Base-by-base conservation (phyloP, 1,140 invertebrate genomes). In the Nymphalis io region DNA sequence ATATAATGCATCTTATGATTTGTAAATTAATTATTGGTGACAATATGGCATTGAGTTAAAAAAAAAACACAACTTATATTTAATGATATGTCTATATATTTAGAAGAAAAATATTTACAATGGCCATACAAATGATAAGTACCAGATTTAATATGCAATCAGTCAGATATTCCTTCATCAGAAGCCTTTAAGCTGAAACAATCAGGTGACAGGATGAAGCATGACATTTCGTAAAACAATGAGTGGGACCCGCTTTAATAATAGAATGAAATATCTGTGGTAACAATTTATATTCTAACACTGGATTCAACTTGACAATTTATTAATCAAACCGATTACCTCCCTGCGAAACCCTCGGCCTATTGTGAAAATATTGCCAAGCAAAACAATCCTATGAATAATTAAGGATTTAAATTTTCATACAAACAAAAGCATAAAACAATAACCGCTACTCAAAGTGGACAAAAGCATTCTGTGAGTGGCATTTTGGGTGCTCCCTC, bases 321-420 rank as follows among this genome's bases (percentile, higher is more conserved):
- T 91, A 91, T 91, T 91, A 90, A 90, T 91, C 89, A 91, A 89
- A 90, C 81, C 88, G 87, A 90, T 91, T 91, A 89, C 89, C 84
- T 81, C 88, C 85, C 75, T 70, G 81, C 83, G 79, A 83, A 87
- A 80, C 82, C 85, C 78, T 76, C 73, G 78, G 81, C 84, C 87
- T 89, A 89, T 91, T 91, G 88, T 90, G 88, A 88, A 91, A 91
- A 90, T 91, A 91, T 91, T 89, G 86, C 89, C 87, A 78, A 75
- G 78, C 84, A 79, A 86, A 90, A 91, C 89, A 91, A 91, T 90
- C 86, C 87, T 86, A 86, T 91, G 88, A 91, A 91, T 91, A 91
- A 91, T 91, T 91, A 89, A 87, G 88, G 88, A 90, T 89, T 91
- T 89, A 90, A 87, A 89, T 91, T 90, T 89, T 87, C 85, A 90